phyloP scores from a whole-genome alignment of 37 sponge, comb jelly and placozoan species.

The Aphrocallistes beatrix region DNA sequence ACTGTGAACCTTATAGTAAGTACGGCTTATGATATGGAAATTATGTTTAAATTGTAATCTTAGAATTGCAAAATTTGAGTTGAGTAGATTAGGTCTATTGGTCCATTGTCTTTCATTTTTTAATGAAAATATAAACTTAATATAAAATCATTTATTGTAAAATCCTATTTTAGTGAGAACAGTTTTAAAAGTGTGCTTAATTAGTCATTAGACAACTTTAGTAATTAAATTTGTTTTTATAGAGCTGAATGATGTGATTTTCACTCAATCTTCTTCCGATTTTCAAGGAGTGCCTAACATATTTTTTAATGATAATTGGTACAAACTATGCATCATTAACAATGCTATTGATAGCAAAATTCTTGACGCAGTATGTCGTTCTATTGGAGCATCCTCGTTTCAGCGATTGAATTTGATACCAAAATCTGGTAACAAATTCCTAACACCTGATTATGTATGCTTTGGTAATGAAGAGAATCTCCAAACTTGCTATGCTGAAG shows the following conservation, averaged over 20 bases:
- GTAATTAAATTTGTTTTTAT: too few species aligned
- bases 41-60: too few species aligned
- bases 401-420: neutral
- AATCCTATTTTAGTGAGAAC: too few species aligned
- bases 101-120: too few species aligned
- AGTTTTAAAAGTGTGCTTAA: too few species aligned
- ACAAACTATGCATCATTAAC: neutral
- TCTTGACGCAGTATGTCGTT: neutral
- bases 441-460: neutral
- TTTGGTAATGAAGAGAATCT: neutral
- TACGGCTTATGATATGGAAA: too few species aligned
- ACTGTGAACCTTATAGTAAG: constrained; percentile 19
- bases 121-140: too few species aligned
- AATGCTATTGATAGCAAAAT: neutral
- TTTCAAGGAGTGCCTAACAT: neutral
- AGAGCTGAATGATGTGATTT: too few species aligned
- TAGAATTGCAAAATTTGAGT: too few species aligned
- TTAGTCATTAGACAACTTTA: too few species aligned
- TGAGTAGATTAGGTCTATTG: too few species aligned
- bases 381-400: neutral
- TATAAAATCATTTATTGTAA: too few species aligned
- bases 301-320: neutral
- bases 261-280: neutral
- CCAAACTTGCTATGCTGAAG: neutral
- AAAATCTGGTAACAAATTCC: neutral